Evolutionary conservation across 2,113 vertebrate species (phyloP).

Genomic region (Uria lomvia): DNA sequence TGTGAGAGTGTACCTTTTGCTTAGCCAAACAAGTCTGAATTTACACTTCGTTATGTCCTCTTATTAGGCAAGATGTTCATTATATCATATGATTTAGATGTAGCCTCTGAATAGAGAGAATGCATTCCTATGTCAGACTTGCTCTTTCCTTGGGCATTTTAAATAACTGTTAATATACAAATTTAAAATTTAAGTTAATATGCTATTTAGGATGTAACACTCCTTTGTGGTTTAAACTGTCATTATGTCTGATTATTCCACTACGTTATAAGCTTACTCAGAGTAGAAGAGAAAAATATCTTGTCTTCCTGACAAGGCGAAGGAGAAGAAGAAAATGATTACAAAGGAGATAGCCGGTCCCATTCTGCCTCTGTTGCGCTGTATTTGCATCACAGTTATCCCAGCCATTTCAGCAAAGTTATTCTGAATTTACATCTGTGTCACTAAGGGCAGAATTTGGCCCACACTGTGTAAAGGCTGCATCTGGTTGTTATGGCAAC

Average conservation of each 20-base stretch:
- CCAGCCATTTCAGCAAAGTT: conserved; percentile 9
- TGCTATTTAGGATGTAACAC: conserved; percentile 35
- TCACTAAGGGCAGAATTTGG: conserved; percentile 41
- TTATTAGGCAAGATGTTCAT: background rate
- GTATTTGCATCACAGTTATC: background rate
- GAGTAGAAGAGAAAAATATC: conserved; percentile 49
- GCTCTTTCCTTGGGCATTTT: background rate
- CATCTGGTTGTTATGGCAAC: conserved; percentile 69
- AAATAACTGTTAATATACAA: conserved; percentile 18
- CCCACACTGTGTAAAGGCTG: conserved; percentile 35
- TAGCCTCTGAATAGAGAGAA: background rate
- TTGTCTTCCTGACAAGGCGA: conserved; percentile 36
- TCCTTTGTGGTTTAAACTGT: conserved; percentile 53
- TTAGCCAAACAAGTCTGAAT: background rate
- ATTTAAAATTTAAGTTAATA: conserved; percentile 42
- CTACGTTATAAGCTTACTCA: conserved; percentile 54
- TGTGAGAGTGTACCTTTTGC: background rate
- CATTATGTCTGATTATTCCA: conserved; percentile 59
- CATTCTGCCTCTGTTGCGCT: background rate
- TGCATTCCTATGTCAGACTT: background rate
- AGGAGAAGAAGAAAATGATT: background rate
- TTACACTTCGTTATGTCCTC: background rate
- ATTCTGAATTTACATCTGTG: conserved; percentile 18
- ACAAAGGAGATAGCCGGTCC: background rate
- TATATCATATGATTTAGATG: background rate